These are phyloP conservation scores for Yponomeuta malinellus DNA, from an alignment of 2,888 invertebrate genomes.

Conservation along the genomic window DNA sequence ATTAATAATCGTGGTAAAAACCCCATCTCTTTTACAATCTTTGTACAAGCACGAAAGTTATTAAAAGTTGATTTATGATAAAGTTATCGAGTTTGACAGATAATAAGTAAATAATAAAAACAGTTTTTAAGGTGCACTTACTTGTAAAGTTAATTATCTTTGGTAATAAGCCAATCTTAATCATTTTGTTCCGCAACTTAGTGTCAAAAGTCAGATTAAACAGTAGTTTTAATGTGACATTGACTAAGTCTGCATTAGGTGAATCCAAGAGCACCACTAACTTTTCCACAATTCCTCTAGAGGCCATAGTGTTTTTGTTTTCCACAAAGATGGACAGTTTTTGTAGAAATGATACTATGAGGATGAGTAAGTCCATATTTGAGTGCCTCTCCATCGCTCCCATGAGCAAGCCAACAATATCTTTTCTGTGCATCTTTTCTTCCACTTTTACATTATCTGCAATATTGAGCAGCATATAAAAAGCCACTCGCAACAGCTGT, in stretches of 20 bases:
- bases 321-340: slow-evolving; percentile 95
- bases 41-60: too few species aligned
- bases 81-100: too few species aligned
- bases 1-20: too few species aligned
- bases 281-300: slow-evolving; percentile 87
- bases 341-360: slow-evolving; percentile 95
- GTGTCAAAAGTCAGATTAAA: slow-evolving; percentile 98
- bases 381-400: slow-evolving; percentile 90
- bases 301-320: slow-evolving; percentile 94
- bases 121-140: slow-evolving; percentile 49
- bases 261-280: slow-evolving; percentile 85
- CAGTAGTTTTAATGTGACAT: slow-evolving; percentile 89
- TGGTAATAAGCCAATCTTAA: slow-evolving; percentile 90
- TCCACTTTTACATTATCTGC: slow-evolving; percentile 97
- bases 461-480: slow-evolving; percentile 94
- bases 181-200: slow-evolving; percentile 90
- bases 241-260: slow-evolving; percentile 82
- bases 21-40: too few species aligned
- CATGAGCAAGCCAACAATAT: slow-evolving; percentile 90
- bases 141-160: slow-evolving; percentile 92
- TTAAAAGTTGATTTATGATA: too few species aligned
- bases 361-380: slow-evolving; percentile 90
- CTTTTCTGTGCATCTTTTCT: slow-evolving; percentile 97
- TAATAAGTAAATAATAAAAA: too few species aligned
- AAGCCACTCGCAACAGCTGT: slow-evolving; percentile 91